These are phyloP conservation scores for Poecilia wingei DNA, from an alignment of 2,797 vertebrate genomes.

Conservation along the genomic window DNA sequence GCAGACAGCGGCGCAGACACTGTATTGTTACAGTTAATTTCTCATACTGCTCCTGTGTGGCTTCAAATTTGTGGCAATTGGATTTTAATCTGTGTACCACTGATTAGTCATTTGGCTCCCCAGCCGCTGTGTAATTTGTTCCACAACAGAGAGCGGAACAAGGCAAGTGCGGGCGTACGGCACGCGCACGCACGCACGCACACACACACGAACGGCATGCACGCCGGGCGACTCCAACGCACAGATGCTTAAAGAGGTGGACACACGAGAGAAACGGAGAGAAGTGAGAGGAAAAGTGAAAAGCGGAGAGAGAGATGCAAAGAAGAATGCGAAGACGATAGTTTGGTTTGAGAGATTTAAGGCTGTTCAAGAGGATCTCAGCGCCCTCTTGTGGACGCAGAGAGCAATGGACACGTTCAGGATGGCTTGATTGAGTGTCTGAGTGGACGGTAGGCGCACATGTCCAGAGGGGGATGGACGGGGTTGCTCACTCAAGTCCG, in stretches of 20 bases:
- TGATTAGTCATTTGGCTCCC: conserved; percentile 82
- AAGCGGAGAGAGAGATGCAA: background rate
- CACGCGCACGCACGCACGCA: conserved; percentile 39
- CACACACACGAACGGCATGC: conserved; percentile 26
- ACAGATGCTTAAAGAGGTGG: conserved; percentile 25
- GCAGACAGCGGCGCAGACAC: conserved; percentile 58
- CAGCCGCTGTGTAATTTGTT: conserved; percentile 80
- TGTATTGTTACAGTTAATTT: conserved; percentile 73
- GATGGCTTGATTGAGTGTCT: conserved; percentile 43
- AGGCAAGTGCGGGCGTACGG: conserved; percentile 40
- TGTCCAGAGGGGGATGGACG: conserved; percentile 60
- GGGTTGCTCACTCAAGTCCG: conserved; percentile 58
- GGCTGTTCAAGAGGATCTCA: conserved; percentile 45
- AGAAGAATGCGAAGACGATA: background rate
- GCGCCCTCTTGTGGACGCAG: conserved; percentile 65
- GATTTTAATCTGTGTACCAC: conserved; percentile 82
- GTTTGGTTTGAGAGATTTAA: conserved; percentile 17
- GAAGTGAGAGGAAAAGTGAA: conserved; percentile 17
- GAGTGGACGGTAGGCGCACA: conserved; percentile 23
- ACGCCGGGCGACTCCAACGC: conserved; percentile 10
- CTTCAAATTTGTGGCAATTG: conserved; percentile 79
- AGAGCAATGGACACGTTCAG: conserved; percentile 8
- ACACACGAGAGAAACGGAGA: conserved; percentile 28
- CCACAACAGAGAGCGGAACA: conserved; percentile 77
- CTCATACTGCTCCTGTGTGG: conserved; percentile 76